Percentiles rank a stretch among this genome's conserved stretches.
Conservation (phyloP, 92 coral and sea anemone species). For the Actinostola sp. region DNA sequence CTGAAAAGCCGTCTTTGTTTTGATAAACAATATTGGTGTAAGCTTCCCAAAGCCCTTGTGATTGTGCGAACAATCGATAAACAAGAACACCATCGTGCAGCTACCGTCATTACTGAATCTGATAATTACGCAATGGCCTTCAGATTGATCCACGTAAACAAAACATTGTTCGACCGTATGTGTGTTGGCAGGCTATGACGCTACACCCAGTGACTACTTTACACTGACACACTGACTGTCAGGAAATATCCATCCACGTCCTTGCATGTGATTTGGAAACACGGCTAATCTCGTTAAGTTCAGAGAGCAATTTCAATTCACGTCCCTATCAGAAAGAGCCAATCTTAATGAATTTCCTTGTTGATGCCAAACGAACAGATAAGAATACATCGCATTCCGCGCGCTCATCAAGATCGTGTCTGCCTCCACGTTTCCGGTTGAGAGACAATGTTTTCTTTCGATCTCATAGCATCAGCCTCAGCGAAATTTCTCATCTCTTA, state of each 20-base stretch:
- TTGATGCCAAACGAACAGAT: constrained; percentile 16
- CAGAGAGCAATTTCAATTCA: constrained; percentile 5
- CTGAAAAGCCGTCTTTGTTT: constrained; percentile 17
- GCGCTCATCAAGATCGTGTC: not conserved
- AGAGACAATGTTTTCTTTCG: not conserved
- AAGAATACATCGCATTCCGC: constrained; percentile 12
- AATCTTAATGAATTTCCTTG: constrained; percentile 13
- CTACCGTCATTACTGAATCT: not conserved
- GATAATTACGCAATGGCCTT: not conserved
- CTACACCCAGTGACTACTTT: not conserved
- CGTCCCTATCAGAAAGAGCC: constrained; percentile 8
- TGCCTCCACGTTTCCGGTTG: constrained; percentile 26
- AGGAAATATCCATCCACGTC: not conserved
- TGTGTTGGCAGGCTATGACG: not conserved
- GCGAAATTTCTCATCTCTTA: not conserved
- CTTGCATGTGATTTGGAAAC: not conserved
- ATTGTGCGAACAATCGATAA: not conserved
- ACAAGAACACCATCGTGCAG: not conserved
- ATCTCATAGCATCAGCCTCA: not conserved
- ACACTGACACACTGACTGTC: not conserved
- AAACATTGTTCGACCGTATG: not conserved
- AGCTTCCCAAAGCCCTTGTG: constrained; percentile 4
- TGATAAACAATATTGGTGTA: constrained; percentile 14
- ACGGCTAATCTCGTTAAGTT: not conserved
- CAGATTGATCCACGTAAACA: not conserved